Evolutionary conservation across 2,113 vertebrate species (phyloP).

Genomic region (Zapus hudsonius): DNA sequence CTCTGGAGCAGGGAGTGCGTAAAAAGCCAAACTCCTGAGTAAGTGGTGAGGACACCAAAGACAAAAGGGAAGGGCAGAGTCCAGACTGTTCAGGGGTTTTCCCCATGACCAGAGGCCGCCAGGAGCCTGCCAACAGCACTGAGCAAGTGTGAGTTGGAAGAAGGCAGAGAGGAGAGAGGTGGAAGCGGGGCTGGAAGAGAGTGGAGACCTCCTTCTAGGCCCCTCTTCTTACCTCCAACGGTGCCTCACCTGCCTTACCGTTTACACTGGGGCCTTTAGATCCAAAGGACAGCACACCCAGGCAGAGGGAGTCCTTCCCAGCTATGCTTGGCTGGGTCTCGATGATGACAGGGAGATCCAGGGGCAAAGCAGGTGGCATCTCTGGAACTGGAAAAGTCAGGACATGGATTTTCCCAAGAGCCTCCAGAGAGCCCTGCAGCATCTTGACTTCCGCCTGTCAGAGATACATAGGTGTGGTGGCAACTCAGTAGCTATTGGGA

Average conservation of each 20-base stretch:
- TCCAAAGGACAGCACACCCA: background rate
- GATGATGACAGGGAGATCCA: background rate
- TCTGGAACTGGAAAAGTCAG: background rate
- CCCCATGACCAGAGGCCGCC: too few relatives aligned
- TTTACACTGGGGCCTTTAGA: background rate
- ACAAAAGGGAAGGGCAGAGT: too few relatives aligned
- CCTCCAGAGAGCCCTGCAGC: background rate
- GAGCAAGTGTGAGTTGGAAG: too few relatives aligned
- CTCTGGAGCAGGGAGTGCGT: too few relatives aligned
- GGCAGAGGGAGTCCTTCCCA: background rate
- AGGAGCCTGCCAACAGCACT: too few relatives aligned
- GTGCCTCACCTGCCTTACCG: too few relatives aligned
- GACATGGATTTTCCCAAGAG: fast-evolving
- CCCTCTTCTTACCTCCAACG: background rate
- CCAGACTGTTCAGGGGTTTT: too few relatives aligned
- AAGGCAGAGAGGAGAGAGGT: too few relatives aligned
- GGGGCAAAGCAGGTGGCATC: fast-evolving
- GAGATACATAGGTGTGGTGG: fast-evolving
- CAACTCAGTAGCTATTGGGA: background rate
- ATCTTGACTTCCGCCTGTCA: background rate
- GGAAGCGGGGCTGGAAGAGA: background rate
- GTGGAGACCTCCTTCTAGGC: too few relatives aligned
- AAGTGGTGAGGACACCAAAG: too few relatives aligned
- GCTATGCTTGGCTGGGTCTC: background rate
- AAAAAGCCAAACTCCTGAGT: too few relatives aligned